Percentiles rank a stretch among this genome's conserved stretches.
phyloP scores from a whole-genome alignment of 2,113 vertebrate species.

The Nycticebus coucang region DNA sequence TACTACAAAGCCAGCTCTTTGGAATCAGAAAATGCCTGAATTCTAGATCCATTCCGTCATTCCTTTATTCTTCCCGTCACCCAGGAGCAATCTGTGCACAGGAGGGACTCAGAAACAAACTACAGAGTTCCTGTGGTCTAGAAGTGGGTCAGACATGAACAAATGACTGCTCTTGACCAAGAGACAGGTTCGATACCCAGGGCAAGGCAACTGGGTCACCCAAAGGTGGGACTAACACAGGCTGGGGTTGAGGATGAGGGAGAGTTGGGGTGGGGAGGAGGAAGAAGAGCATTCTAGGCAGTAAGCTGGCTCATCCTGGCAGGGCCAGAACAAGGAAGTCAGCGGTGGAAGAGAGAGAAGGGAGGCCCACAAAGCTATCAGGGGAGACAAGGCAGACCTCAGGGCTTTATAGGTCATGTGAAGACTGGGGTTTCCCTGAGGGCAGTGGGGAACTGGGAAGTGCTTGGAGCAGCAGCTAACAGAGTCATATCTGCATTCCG shows the following conservation, averaged over 20 bases:
- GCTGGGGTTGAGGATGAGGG: not conserved
- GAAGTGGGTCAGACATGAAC: fast-evolving
- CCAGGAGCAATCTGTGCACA: not conserved
- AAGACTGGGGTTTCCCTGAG: fast-evolving
- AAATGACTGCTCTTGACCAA: fast-evolving
- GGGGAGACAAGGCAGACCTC: not conserved
- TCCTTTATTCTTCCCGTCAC: not conserved
- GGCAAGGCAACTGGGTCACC: fast-evolving
- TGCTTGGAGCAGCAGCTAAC: no score
- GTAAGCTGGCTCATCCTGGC: not conserved
- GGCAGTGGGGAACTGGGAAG: not conserved
- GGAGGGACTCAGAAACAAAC: not conserved
- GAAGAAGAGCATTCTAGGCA: not conserved
- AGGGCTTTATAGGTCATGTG: fast-evolving
- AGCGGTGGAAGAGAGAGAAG: not conserved
- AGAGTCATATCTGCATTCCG: fast-evolving
- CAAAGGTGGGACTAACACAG: not conserved
- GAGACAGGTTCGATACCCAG: fast-evolving
- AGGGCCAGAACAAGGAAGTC: not conserved
- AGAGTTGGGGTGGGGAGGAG: not conserved
- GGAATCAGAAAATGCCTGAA: not conserved
- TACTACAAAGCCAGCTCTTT: fast-evolving
- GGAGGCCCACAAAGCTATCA: fast-evolving
- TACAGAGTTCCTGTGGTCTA: fast-evolving
- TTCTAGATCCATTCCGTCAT: fast-evolving